These are phyloP conservation scores for Sinelater perroti DNA, from an alignment of 2,888 invertebrate genomes.

Conservation along the genomic window DNA sequence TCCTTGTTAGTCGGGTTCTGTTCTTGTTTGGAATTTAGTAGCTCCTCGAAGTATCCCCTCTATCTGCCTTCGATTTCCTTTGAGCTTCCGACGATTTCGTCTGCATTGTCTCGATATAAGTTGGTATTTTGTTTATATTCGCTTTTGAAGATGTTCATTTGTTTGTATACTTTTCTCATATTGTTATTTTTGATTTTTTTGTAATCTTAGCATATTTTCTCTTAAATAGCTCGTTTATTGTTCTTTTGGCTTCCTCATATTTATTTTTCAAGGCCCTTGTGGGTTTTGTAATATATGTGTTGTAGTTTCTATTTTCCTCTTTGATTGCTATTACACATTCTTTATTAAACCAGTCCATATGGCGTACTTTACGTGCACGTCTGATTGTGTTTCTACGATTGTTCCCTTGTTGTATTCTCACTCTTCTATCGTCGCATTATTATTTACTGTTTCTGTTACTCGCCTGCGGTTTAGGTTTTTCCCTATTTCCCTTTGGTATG, in stretches of 20 bases:
- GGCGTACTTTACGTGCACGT: background rate
- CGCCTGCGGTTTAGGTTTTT: background rate
- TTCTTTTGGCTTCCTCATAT: conserved; percentile 2
- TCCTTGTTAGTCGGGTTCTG: background rate
- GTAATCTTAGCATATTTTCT: background rate
- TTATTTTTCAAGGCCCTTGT: background rate
- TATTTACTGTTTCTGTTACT: too few species aligned
- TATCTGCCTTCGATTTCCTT: background rate
- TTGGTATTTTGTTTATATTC: background rate
- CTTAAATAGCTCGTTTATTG: background rate
- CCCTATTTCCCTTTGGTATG: conserved; percentile 1
- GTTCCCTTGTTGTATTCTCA: background rate
- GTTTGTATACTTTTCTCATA: background rate
- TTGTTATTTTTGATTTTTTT: background rate
- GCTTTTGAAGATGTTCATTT: background rate
- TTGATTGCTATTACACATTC: background rate
- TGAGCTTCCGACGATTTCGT: background rate
- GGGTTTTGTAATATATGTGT: conserved; percentile 1
- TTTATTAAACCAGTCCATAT: background rate
- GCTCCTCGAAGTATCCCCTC: background rate
- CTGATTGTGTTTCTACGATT: conserved; percentile 1
- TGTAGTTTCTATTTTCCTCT: conserved; percentile 4
- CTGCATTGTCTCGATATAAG: background rate
- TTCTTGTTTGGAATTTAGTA: background rate
- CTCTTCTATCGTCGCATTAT: background rate